Percentiles rank a stretch among this genome's conserved stretches.
Evolutionary conservation across 2,113 vertebrate genomes (phyloP).

Genomic region (Sturnus vulgaris): DNA sequence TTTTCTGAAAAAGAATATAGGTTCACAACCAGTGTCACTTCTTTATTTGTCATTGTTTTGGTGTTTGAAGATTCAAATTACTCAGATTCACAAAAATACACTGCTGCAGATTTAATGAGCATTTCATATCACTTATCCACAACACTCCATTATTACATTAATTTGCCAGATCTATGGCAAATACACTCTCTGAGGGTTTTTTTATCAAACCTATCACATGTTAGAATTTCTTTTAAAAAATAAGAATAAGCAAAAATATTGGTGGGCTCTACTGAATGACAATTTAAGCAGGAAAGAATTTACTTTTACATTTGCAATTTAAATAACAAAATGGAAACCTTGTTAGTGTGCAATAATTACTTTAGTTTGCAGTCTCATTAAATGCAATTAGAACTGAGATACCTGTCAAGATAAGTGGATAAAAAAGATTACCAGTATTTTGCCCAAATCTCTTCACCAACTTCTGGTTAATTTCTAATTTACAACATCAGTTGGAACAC

Average conservation of each 20-base stretch:
- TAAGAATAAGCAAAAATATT: background rate
- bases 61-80: background rate
- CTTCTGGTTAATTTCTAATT: background rate
- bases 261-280: background rate
- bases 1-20: background rate
- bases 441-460: background rate
- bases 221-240: background rate
- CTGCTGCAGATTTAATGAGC: background rate
- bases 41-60: background rate
- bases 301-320: background rate
- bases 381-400: background rate
- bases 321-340: background rate
- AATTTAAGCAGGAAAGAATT: background rate
- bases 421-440: background rate
- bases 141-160: background rate
- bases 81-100: background rate
- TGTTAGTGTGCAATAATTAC: background rate
- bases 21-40: background rate
- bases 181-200: background rate
- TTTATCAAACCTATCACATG: background rate
- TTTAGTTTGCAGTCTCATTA: conserved; percentile 6
- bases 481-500: background rate
- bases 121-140: background rate
- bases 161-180: background rate
- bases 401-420: background rate